These are phyloP conservation scores for Sylvia borin DNA, from an alignment of 2,797 vertebrate species.

Conservation along the genomic window DNA sequence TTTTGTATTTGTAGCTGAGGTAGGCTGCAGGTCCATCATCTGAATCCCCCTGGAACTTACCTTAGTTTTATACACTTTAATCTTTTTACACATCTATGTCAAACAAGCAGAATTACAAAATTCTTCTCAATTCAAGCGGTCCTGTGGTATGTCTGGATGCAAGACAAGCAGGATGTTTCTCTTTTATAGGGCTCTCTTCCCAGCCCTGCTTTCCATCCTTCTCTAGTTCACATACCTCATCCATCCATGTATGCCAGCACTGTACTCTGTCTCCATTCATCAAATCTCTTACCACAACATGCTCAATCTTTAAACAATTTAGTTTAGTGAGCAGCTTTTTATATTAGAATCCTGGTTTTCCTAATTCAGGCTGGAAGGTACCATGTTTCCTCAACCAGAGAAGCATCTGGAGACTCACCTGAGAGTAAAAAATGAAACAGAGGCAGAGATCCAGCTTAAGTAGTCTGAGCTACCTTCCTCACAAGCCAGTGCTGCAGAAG, in stretches of 20 bases:
- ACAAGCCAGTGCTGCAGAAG: not conserved
- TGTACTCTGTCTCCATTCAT: not conserved
- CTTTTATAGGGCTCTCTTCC: not conserved
- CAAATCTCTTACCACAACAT: not conserved
- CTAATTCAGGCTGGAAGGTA: not conserved
- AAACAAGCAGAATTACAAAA: not conserved
- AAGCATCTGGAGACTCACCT: not conserved
- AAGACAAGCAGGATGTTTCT: not conserved
- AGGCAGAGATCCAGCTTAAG: not conserved
- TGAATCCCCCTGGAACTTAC: not conserved
- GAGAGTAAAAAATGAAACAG: not conserved
- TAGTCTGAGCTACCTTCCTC: not conserved
- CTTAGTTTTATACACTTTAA: not conserved
- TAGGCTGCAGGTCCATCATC: not conserved
- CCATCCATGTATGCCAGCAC: accelerated
- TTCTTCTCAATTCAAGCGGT: not conserved
- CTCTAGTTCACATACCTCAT: accelerated
- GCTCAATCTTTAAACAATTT: not conserved
- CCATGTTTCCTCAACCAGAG: not conserved
- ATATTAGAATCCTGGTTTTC: not conserved
- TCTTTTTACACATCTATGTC: not conserved
- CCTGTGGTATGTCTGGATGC: not conserved
- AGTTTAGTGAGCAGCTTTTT: not conserved
- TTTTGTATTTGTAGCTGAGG: not conserved
- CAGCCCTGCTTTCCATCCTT: not conserved